Evolutionary conservation across 2,113 vertebrate genomes (phyloP).

Genomic region (Nothoprocta perdicaria): DNA sequence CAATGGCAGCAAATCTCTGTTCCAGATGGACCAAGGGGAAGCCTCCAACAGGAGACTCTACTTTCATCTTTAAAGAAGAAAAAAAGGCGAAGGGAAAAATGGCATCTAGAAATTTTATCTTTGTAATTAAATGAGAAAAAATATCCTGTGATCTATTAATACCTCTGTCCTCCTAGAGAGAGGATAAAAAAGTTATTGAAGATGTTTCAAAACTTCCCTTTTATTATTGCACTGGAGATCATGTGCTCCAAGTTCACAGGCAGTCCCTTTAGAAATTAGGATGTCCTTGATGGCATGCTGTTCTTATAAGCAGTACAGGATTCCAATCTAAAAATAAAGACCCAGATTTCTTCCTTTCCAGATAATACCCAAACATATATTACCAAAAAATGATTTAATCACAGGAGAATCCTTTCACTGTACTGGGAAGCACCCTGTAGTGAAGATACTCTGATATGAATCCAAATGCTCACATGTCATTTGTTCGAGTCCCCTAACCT

Average conservation of each 20-base stretch:
- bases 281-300: background rate
- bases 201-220: background rate
- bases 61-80: background rate
- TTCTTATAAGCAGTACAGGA: background rate
- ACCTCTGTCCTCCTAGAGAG: background rate
- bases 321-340: conserved; percentile 42
- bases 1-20: background rate
- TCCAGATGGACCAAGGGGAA: background rate
- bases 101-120: background rate
- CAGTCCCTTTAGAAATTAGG: background rate
- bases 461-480: fast-evolving
- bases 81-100: background rate
- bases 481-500: background rate
- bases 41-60: background rate
- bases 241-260: background rate
- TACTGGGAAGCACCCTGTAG: background rate
- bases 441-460: background rate
- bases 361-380: background rate
- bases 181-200: conserved; percentile 14
- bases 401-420: background rate
- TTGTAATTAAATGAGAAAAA: background rate
- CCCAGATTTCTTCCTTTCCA: background rate
- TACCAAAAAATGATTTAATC: background rate
- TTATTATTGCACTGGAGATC: background rate
- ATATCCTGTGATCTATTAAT: conserved; percentile 18